Conservation (phyloP, 1,140 invertebrate genomes). For the Augochlora pura region DNA sequence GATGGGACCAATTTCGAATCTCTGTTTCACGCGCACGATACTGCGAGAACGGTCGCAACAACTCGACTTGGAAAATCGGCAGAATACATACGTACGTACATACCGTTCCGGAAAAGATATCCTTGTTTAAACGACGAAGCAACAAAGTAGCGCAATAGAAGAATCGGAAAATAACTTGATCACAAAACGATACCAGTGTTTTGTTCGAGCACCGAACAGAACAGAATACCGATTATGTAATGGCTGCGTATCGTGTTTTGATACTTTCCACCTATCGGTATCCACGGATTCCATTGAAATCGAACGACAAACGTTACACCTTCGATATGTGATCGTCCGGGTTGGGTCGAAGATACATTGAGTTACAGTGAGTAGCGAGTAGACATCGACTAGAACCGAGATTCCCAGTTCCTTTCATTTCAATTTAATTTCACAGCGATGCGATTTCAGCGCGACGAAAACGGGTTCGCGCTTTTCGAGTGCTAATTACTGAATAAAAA, state of each 20-base stretch:
- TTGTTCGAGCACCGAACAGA: slow-evolving; percentile 13
- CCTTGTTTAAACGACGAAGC: no score
- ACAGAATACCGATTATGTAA: slow-evolving; percentile 32
- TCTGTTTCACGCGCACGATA: not conserved
- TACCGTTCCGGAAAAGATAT: no score
- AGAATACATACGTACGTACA: no score
- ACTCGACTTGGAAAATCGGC: no score
- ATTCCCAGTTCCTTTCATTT: no score
- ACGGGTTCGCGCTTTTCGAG: not conserved
- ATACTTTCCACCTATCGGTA: not conserved
- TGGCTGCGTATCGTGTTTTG: slow-evolving; percentile 2
- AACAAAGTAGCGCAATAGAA: no score
- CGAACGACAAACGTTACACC: not conserved
- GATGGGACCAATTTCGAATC: not conserved
- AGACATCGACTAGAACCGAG: no score
- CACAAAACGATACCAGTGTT: no score
- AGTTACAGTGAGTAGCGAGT: not conserved
- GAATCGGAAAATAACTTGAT: no score
- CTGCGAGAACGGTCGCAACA: not conserved
- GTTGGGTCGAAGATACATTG: not conserved
- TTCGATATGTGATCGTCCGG: not conserved
- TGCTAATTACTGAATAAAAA: no score
- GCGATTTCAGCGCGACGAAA: no score
- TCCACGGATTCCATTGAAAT: slow-evolving; percentile 11
- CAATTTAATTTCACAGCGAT: not conserved